A percentile compares a stretch with the other conserved stretches of the same genome.
These are phyloP conservation scores for Eupsilia transversa DNA, from an alignment of 2,888 invertebrate genomes.

Conservation along the genomic window DNA sequence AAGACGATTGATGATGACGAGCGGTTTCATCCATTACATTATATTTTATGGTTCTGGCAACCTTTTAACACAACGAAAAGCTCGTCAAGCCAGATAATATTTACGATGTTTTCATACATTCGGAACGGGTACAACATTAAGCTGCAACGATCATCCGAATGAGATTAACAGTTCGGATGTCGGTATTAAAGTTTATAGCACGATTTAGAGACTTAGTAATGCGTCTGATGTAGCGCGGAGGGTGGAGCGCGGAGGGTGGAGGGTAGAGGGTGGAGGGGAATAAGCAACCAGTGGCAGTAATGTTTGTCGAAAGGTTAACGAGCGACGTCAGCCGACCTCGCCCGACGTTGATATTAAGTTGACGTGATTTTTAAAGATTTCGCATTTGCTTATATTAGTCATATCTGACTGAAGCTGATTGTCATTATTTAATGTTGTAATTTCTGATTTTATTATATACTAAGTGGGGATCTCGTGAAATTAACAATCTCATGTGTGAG, in stretches of 20 bases:
- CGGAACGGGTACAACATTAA: constrained; percentile 19
- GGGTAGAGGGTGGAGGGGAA: background rate
- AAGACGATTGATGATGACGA: background rate
- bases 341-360: background rate
- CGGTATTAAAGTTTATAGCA: constrained; percentile 37
- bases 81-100: background rate
- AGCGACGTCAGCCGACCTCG: constrained; percentile 2
- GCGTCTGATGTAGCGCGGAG: background rate
- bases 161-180: constrained; percentile 19
- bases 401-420: background rate
- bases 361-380: constrained; percentile 1
- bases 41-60: background rate
- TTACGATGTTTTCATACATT: background rate
- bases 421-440: too few relatives aligned
- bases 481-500: background rate
- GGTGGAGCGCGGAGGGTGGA: background rate
- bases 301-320: constrained; percentile 18
- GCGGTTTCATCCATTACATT: background rate
- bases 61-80: background rate
- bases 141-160: constrained; percentile 15
- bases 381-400: background rate
- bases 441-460: background rate
- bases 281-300: constrained; percentile 38
- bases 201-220: constrained; percentile 22
- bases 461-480: background rate